Base-by-base conservation (phyloP, 2,888 invertebrate species). In the Campoplex capitator region DNA sequence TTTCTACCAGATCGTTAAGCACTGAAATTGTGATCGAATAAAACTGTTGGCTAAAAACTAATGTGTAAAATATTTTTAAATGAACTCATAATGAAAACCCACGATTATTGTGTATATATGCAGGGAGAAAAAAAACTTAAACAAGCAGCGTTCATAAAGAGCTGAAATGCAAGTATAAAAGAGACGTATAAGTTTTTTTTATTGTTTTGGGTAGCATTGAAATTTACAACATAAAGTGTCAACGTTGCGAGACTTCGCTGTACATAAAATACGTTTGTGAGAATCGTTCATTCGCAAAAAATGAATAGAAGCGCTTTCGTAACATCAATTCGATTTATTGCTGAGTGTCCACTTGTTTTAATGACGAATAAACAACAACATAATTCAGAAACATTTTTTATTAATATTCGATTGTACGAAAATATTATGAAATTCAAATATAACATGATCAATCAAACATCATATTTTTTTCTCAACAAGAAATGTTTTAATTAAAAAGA, bases 81-180 rank as follows among this genome's bases (percentile, higher is more conserved):
- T 23, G 23, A 23, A 23, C 35, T 48, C 56, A 68, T n/a, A 45
- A 32, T 18, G 76, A 45, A 35, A 35, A 23, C 58, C 42, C 42
- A 62, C 45, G 70, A 75, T 74, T 23, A 82, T 82, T 85, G 54
- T 83, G 77, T 85, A 85, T 78, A 85, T 79, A 85, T 77, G 35
- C 8, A 18, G 81, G 18, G 23, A 23, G 4, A 23, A 18, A 42
- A 1, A 6, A 51, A 75, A 23, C 23, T 23, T 18, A 4, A 23
- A 23, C 23, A 68, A 38, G 8, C 16, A 56, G 76, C 23, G 23
- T 23, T 23, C 74, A 70, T 28, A 56, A 80, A 82, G 51, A 79
- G 71, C 58, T 18, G 68, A 75, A 18, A 80, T 73, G 75, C 48
- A 13, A 58, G n/a, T 71, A 65, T 56, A 51, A 35, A 16, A 18